Evolutionary conservation across 2,113 vertebrate species (phyloP), one percentile per base, ranked within the genome.

Genomic region (Cryptotis parvus): DNA sequence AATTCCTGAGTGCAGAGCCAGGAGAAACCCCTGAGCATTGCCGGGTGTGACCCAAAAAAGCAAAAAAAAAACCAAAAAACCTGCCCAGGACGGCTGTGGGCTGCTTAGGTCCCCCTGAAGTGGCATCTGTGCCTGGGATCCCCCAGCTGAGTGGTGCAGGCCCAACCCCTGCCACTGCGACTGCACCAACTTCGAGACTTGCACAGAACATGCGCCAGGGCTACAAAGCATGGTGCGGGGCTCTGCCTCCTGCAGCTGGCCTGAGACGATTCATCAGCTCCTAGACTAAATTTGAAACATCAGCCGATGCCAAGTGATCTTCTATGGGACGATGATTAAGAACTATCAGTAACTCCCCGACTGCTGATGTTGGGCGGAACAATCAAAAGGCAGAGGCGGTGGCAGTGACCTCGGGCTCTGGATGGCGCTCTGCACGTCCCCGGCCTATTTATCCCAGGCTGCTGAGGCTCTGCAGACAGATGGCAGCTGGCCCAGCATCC

Each of bases 241-340:
- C 16, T 0, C 49, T 52, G 26, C 88, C 87, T 83, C 80, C 91
- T 61, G 84, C 43, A 95, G 63, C 88, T 95, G 88, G 97, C 95
- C 73, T 94, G 83, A 94, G 35, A 4, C 11, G 70, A 97, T 92
- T 95, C 97, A 95, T 95, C 94, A 96, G 86, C 93, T 90, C 94
- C 95, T 1, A 85, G 82, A 78, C 96, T 97, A 93, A 96, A 97
- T 91, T 83, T 87, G 92, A 98, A 95, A 37, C 68, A 97, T 93
- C 80, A 90, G 69, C 79, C 81, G 87, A 90, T 92, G 77, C 92
- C 74, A 94, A 97, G 86, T 90, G 94, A 92, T 72, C 87, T 97
- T 96, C 93, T 83, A 95, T 97, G 84, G 97, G 84, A 78, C 84
- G 68, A 79, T 85, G 94, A 96, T 96, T 96, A 89, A 95, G 95